A percentile compares a stretch with the other conserved stretches of the same genome.
These are phyloP conservation scores for Tolmerus cingulatus DNA, from an alignment of 2,888 invertebrate species.

Conservation along the genomic window DNA sequence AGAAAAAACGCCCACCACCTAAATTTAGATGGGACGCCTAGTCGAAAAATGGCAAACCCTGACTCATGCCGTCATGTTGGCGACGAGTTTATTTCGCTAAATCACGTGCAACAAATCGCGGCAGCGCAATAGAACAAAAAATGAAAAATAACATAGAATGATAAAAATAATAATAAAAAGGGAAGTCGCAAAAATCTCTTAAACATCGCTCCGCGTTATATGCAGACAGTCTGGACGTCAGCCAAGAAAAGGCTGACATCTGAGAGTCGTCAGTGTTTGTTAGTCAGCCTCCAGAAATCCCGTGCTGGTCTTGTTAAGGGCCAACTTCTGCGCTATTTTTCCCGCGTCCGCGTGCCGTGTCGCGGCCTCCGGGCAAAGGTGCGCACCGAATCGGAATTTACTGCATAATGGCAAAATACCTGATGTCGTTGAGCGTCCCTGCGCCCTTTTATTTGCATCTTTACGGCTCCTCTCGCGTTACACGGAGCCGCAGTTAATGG, in stretches of 20 bases:
- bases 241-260: slow-evolving; percentile 39
- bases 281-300: background rate
- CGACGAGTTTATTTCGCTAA: slow-evolving; percentile 16
- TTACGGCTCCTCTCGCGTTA: background rate
- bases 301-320: background rate
- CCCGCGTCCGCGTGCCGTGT: background rate
- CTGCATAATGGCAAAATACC: slow-evolving; percentile 33
- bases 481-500: background rate
- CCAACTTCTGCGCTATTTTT: background rate
- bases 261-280: slow-evolving; percentile 5
- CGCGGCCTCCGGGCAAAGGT: background rate
- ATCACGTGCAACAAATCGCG: slow-evolving; percentile 42
- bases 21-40: background rate
- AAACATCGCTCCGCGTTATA: background rate
- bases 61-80: background rate
- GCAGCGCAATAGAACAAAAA: background rate
- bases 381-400: background rate
- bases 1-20: background rate
- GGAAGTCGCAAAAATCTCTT: background rate
- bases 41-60: background rate
- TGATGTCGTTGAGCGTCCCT: slow-evolving; percentile 21
- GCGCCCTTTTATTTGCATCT: background rate
- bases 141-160: background rate
- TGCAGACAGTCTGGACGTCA: slow-evolving; percentile 43
- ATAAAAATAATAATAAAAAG: background rate